Evolutionary conservation across 2,113 vertebrate species (phyloP).

Genomic region (Anhinga anhinga): DNA sequence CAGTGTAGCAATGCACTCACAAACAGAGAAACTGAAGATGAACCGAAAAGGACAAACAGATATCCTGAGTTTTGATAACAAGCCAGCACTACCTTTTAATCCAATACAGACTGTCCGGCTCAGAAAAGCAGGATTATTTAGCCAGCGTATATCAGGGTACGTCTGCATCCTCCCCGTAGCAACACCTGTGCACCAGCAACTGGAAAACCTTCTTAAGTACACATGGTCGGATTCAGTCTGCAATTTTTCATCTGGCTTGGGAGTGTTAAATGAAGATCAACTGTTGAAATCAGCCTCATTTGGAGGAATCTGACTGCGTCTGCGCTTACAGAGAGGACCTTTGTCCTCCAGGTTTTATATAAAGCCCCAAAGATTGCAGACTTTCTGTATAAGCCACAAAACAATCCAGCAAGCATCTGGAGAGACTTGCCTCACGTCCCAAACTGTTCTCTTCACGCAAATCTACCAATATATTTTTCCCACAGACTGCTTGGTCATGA

Average conservation of each 20-base stretch:
- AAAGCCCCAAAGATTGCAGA: not conserved
- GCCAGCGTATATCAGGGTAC: not conserved
- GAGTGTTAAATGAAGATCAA: slow-evolving; percentile 24
- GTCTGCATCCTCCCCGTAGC: not conserved
- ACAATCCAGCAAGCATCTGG: not conserved
- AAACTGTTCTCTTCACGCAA: not conserved
- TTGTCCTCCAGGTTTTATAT: slow-evolving; percentile 5
- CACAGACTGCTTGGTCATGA: not conserved
- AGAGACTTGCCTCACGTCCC: not conserved
- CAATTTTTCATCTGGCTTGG: slow-evolving; percentile 32
- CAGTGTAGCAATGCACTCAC: not conserved
- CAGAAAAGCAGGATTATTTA: not conserved
- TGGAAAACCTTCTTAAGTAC: not conserved
- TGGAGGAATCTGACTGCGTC: not conserved
- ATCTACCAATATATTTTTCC: not conserved
- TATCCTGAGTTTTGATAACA: not conserved
- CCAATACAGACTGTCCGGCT: not conserved
- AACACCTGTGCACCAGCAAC: slow-evolving; percentile 26
- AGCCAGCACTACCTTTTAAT: not conserved
- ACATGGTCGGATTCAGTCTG: not conserved
- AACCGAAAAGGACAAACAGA: not conserved
- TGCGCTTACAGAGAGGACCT: not conserved
- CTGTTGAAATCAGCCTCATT: not conserved
- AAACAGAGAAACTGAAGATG: not conserved
- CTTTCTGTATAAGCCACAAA: not conserved